Conservation (phyloP, 1,140 invertebrate genomes). For the Drosophila athabasca region DNA sequence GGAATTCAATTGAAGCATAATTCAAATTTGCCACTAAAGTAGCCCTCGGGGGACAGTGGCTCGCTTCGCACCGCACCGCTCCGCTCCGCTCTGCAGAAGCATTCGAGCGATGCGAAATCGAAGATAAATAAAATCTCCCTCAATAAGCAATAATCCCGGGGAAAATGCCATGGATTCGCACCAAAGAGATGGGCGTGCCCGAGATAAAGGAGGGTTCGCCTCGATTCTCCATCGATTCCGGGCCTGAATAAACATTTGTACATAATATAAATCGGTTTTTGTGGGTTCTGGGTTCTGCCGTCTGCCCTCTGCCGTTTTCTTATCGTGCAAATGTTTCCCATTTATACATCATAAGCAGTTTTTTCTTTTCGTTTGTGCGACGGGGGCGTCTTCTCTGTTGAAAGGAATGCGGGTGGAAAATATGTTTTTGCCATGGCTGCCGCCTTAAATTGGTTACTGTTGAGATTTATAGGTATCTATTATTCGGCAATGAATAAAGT, state of each 20-base stretch:
- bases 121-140: slow-evolving; percentile 75
- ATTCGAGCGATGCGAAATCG: slow-evolving; percentile 65
- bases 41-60: slow-evolving; percentile 25
- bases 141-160: slow-evolving; percentile 73
- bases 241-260: slow-evolving; percentile 71
- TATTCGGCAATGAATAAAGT: slow-evolving; percentile 32
- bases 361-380: slow-evolving; percentile 3
- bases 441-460: slow-evolving; percentile 13
- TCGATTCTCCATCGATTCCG: background rate
- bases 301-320: slow-evolving; percentile 19
- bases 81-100: slow-evolving; percentile 16
- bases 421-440: slow-evolving; percentile 27
- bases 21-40: slow-evolving; percentile 53
- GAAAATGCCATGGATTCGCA: slow-evolving; percentile 34
- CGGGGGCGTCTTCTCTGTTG: slow-evolving; percentile 33
- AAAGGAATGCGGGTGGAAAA: slow-evolving; percentile 45
- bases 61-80: background rate
- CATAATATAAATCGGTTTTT: slow-evolving; percentile 69
- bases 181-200: slow-evolving; percentile 44
- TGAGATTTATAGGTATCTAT: slow-evolving; percentile 38
- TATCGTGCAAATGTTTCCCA: slow-evolving; percentile 41
- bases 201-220: slow-evolving; percentile 58
- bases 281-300: background rate
- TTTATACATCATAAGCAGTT: slow-evolving; percentile 66
- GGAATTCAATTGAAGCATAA: slow-evolving; percentile 78